These are phyloP conservation scores for Orius laevigatus DNA, from an alignment of 1,140 invertebrate genomes.

Conservation along the genomic window DNA sequence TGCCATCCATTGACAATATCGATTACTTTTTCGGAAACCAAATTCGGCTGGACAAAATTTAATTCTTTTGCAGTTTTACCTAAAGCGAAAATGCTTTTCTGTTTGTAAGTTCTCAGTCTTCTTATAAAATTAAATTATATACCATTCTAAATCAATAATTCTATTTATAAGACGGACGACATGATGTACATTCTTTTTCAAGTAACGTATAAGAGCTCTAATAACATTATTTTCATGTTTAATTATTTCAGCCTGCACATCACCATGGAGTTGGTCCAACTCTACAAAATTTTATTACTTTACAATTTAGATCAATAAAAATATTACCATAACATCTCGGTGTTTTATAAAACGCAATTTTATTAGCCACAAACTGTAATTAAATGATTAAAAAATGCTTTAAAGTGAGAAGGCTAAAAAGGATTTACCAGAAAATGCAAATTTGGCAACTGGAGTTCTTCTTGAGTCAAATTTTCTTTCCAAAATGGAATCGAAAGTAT, in stretches of 20 bases:
- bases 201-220: slow-evolving; percentile 43
- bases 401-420: not conserved
- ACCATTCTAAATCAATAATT: slow-evolving; percentile 61
- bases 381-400: not conserved
- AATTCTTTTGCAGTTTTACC: slow-evolving; percentile 12
- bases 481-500: slow-evolving; percentile 50
- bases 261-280: slow-evolving; percentile 53
- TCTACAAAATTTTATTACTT: too few species aligned
- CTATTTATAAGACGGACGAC: slow-evolving; percentile 43
- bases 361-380: slow-evolving; percentile 42
- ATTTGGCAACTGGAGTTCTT: slow-evolving; percentile 38
- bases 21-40: slow-evolving; percentile 28
- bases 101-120: not conserved
- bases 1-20: slow-evolving; percentile 58
- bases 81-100: slow-evolving; percentile 9
- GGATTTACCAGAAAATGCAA: slow-evolving; percentile 39
- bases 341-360: slow-evolving; percentile 58
- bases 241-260: slow-evolving; percentile 55
- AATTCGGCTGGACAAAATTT: slow-evolving; percentile 7
- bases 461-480: slow-evolving; percentile 31
- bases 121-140: slow-evolving; percentile 13
- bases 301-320: slow-evolving; percentile 11
- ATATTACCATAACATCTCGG: slow-evolving; percentile 45
- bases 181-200: slow-evolving; percentile 40
- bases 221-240: slow-evolving; percentile 60